Evolutionary conservation across 2,113 vertebrate genomes (phyloP).

Genomic region (Apteryx owenii): DNA sequence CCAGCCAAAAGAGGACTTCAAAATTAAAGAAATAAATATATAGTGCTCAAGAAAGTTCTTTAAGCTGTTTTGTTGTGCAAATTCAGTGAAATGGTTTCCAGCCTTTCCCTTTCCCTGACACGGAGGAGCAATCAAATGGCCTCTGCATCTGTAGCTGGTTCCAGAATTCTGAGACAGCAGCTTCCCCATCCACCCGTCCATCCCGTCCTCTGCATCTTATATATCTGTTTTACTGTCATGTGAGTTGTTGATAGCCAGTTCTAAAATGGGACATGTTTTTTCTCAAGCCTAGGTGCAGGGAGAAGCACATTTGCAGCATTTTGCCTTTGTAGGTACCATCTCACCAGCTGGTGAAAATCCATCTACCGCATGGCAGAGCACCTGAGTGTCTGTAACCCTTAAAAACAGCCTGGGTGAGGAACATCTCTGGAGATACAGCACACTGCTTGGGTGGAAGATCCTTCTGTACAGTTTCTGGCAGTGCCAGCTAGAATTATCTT

Average conservation of each 20-base stretch:
- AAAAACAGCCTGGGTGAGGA: not conserved
- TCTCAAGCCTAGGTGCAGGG: not conserved
- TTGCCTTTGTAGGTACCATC: not conserved
- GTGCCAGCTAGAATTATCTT: not conserved
- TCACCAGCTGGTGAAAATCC: not conserved
- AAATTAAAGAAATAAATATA: not conserved
- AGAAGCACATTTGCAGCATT: not conserved
- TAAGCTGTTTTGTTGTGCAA: not conserved
- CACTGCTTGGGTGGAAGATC: not conserved
- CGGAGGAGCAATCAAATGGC: not conserved
- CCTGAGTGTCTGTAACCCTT: not conserved
- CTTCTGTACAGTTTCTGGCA: not conserved
- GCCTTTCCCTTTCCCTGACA: not conserved
- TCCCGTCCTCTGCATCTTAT: not conserved
- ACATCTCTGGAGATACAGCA: fast-evolving
- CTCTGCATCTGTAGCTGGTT: not conserved
- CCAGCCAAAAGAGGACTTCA: not conserved
- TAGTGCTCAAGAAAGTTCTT: not conserved
- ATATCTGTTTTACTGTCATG: not conserved
- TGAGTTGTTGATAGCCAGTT: not conserved
- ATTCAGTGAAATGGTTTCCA: not conserved
- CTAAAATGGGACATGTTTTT: not conserved
- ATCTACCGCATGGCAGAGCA: not conserved
- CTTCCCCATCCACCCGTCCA: not conserved
- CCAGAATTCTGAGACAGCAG: not conserved